A percentile compares a stretch with the other conserved stretches of the same genome.
These are phyloP conservation scores for Actenoides lindsayi DNA, from an alignment of 2,113 vertebrate species.

Conservation along the genomic window DNA sequence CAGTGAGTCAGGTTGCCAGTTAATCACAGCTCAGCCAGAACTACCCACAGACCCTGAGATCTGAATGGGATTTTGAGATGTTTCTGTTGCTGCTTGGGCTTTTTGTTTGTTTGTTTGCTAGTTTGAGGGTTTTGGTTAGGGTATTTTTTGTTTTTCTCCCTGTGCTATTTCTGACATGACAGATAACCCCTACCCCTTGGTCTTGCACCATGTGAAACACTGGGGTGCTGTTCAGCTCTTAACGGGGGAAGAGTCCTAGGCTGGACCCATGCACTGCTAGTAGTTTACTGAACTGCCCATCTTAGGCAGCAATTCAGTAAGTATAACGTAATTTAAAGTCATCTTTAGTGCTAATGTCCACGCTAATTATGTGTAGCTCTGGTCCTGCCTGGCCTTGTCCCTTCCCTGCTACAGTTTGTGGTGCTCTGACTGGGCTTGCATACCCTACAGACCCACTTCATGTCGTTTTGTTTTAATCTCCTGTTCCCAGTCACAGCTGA, in stretches of 20 bases:
- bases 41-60: not conserved
- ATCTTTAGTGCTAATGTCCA: not conserved
- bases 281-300: not conserved
- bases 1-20: fast-evolving
- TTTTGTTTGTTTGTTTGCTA: not conserved
- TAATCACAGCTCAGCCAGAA: not conserved
- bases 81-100: not conserved
- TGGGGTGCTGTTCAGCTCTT: not conserved
- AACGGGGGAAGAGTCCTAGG: not conserved
- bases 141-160: not conserved
- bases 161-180: not conserved
- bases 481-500: too few species aligned
- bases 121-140: not conserved
- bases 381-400: not conserved
- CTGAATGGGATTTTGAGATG: not conserved
- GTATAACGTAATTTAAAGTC: not conserved
- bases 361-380: not conserved
- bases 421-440: not conserved
- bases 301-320: not conserved
- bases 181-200: not conserved
- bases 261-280: not conserved
- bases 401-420: not conserved
- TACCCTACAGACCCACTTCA: fast-evolving
- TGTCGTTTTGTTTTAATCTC: not conserved
- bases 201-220: not conserved